phyloP scores from a whole-genome alignment of 2,888 invertebrate genomes.

The Cantharis flavilabris region DNA sequence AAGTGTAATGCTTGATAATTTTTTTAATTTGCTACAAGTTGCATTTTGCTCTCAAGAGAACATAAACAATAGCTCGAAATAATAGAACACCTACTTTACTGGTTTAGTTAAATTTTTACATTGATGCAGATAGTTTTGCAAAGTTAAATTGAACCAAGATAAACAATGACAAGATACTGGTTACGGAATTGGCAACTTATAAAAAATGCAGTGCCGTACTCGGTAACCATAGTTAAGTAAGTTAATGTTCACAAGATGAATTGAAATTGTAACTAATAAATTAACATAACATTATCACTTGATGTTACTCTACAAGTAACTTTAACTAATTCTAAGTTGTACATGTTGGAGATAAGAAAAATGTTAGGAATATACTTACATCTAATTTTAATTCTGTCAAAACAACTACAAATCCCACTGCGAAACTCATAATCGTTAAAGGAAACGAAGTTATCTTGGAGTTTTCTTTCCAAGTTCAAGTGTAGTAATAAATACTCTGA shows the following conservation, averaged over 20 bases:
- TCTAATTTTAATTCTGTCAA: slow-evolving; percentile 1
- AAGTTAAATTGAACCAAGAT: not conserved
- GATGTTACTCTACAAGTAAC: slow-evolving; percentile 10
- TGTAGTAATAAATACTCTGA: not conserved
- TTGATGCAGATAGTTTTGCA: not conserved
- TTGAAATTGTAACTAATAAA: slow-evolving; percentile 22
- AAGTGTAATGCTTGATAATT: slow-evolving; percentile 4
- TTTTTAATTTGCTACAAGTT: slow-evolving; percentile 3
- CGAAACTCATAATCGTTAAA: slow-evolving; percentile 9
- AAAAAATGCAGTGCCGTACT: slow-evolving; percentile 2
- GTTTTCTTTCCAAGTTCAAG: not conserved
- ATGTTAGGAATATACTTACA: not conserved
- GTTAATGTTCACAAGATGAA: slow-evolving; percentile 22
- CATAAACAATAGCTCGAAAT: slow-evolving; percentile 26
- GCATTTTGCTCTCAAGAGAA: slow-evolving; percentile 12
- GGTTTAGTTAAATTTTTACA: not conserved
- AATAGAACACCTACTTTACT: slow-evolving; percentile 22
- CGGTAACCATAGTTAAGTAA: slow-evolving; percentile 14
- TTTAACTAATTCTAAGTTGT: slow-evolving; percentile 10
- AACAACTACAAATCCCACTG: slow-evolving; percentile 18
- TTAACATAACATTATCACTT: slow-evolving; percentile 23
- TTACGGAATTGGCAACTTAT: not conserved
- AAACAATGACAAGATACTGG: not conserved
- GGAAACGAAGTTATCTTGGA: slow-evolving; percentile 7
- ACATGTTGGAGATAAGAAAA: not conserved